A percentile compares a stretch with the other conserved stretches of the same genome.
Evolutionary conservation across 1,140 invertebrate genomes (phyloP).

Genomic region (Trachymyrmex cornetzi): DNA sequence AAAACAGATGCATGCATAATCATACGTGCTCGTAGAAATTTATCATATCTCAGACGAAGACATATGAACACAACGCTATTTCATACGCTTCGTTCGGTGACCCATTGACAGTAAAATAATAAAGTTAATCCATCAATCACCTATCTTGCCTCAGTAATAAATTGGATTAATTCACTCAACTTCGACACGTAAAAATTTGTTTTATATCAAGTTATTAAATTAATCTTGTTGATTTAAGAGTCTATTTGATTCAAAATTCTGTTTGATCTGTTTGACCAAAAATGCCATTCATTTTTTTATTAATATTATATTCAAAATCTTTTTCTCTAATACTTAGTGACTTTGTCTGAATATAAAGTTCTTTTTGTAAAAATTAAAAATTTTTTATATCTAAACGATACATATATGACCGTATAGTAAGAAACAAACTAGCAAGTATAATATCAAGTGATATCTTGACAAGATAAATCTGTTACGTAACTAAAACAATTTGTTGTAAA

Average conservation of each 20-base stretch:
- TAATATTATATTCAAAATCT: no score
- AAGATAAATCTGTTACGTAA: not conserved
- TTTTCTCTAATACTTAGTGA: no score
- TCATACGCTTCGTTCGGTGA: not conserved
- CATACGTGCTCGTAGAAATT: conserved; percentile 39
- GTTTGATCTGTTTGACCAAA: no score
- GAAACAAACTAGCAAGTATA: no score
- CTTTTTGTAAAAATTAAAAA: no score
- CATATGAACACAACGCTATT: not conserved
- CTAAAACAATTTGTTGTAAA: not conserved
- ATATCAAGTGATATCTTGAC: not conserved
- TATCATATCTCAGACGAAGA: conserved; percentile 20
- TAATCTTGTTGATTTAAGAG: no score
- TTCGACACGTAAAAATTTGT: not conserved
- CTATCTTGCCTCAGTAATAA: not conserved
- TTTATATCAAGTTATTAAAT: no score
- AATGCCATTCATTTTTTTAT: no score
- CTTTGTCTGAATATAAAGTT: no score
- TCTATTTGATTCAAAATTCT: no score
- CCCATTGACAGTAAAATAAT: not conserved
- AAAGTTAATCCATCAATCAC: not conserved
- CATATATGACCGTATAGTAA: no score
- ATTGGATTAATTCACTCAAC: not conserved
- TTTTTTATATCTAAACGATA: no score
- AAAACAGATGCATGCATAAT: conserved; percentile 63